Evolutionary conservation across 2,797 vertebrate genomes (phyloP), one percentile per base, ranked within the genome.

Genomic region (Sebastes hubbsi): DNA sequence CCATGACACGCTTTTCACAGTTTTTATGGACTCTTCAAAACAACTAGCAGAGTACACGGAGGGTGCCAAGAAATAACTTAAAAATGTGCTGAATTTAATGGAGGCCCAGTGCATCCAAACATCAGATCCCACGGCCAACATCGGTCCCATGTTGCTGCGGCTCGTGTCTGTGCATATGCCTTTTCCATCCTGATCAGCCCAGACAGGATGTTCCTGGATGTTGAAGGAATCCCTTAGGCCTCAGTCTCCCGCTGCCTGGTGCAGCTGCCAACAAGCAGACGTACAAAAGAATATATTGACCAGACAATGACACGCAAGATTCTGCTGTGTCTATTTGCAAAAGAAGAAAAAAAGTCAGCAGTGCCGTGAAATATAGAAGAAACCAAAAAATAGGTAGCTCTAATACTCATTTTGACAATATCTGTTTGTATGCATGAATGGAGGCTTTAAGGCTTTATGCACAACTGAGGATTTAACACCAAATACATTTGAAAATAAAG

Each of bases 191-290:
- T 20, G 82, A 89, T 73, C 82, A 84, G 84, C 76, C 42, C 74
- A 80, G 87, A 83, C 86, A 81, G 83, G 86, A 91, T 91, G 88
- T 87, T 88, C 75, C 81, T 82, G 74, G 74, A 87, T 85, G 86
- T 82, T 76, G 30, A 20, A 67, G 69, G 79, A 88, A 83, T 93
- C 88, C 88, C 89, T 81, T 1, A 69, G 88, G 91, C 75, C 81
- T 74, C 56, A 3, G 82, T 83, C 72, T 90, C 89, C 78, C 20
- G 81, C 8, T 75, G 78, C 65, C 70, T 68, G 55, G 13, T 72
- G 81, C 88, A 82, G 81, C 83, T 91, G 84, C 84, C 88, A 85
- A 86, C 86, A 89, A 84, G 83, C 73, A 62, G 54, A 74, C 46
- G 8, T 62, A 85, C 86, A 80, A 88, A 88, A 84, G 71, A 72